These are phyloP conservation scores for Drosophila baimaii DNA, from an alignment of 1,140 invertebrate species.

Conservation along the genomic window DNA sequence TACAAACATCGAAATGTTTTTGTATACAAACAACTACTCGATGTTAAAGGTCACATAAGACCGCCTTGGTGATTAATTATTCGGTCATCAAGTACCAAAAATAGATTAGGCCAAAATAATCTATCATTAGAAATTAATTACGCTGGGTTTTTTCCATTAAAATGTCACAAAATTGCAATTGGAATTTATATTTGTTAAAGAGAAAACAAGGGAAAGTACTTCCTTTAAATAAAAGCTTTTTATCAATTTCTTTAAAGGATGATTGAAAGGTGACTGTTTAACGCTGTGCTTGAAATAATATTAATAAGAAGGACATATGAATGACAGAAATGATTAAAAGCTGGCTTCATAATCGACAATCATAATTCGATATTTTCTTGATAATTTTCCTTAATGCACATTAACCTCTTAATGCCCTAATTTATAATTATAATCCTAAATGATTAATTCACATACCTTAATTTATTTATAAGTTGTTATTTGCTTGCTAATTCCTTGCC, in stretches of 20 bases:
- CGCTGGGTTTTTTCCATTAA: neutral
- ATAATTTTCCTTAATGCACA: neutral
- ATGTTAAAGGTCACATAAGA: neutral
- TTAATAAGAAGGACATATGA: neutral
- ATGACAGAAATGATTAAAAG: neutral
- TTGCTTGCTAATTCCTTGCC: neutral
- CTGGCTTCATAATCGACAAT: too few species aligned
- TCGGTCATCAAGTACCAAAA: neutral
- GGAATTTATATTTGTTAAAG: neutral
- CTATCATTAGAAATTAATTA: neutral
- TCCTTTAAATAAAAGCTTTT: neutral
- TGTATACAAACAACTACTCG: neutral
- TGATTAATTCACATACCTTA: neutral
- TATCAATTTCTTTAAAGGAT: neutral
- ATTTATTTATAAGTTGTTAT: neutral
- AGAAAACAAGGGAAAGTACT: neutral
- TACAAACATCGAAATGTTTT: too few species aligned
- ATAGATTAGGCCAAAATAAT: neutral
- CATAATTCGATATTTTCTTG: neutral
- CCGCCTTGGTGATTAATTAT: neutral
- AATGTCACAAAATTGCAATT: neutral
- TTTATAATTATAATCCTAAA: neutral
- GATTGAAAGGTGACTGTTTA: neutral
- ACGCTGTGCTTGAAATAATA: neutral
- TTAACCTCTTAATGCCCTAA: neutral